Percentiles rank a stretch among this genome's conserved stretches.
Evolutionary conservation across 2,113 vertebrate species (phyloP).

Genomic region (Dicaeum eximium): DNA sequence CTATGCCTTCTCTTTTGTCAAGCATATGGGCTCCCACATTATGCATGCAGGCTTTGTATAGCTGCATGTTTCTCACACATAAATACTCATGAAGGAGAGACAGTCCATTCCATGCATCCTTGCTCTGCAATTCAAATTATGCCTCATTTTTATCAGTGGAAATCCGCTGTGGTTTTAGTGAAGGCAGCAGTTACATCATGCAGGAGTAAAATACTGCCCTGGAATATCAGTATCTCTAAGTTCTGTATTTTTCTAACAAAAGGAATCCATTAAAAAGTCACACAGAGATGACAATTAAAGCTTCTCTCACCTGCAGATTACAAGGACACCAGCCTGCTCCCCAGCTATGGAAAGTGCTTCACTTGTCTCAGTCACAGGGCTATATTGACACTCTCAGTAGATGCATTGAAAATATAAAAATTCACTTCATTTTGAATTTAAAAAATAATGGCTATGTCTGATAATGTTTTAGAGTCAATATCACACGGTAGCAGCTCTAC

Average conservation of each 20-base stretch:
- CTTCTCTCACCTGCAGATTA: background rate
- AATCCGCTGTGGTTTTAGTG: background rate
- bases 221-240: background rate
- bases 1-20: background rate
- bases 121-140: slow-evolving; percentile 28
- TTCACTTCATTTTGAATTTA: background rate
- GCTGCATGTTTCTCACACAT: slow-evolving; percentile 10
- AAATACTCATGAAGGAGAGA: slow-evolving; percentile 24
- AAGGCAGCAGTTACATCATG: background rate
- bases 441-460: background rate
- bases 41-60: background rate
- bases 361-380: background rate
- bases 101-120: background rate
- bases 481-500: background rate
- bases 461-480: background rate
- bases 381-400: background rate
- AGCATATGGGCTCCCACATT: slow-evolving; percentile 31
- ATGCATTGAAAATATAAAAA: background rate
- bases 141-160: background rate
- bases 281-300: background rate
- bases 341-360: background rate
- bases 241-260: background rate
- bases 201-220: background rate
- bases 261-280: background rate
- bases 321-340: background rate